Evolutionary conservation across 2,797 vertebrate genomes (phyloP).

Genomic region (Urocyon cinereoargenteus): DNA sequence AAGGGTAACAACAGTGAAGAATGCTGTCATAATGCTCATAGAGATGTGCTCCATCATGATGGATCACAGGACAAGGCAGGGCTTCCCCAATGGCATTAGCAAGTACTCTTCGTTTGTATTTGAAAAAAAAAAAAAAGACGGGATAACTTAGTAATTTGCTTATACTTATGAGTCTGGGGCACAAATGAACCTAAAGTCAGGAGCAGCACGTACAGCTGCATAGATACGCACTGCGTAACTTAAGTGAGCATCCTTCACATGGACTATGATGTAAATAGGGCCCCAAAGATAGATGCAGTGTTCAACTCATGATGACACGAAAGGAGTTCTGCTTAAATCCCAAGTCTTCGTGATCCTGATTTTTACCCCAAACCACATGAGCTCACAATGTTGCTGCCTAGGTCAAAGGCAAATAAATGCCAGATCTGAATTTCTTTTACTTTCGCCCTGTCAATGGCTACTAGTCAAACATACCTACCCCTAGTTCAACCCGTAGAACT

Average conservation of each 20-base stretch:
- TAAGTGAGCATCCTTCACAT: not conserved
- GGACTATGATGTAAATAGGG: not conserved
- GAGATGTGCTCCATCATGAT: not conserved
- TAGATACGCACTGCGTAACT: not conserved
- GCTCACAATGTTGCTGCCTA: not conserved
- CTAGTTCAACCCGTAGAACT: not conserved
- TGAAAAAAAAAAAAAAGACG: not conserved
- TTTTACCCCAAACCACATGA: not conserved
- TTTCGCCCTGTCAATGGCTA: not conserved
- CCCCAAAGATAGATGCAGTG: not conserved
- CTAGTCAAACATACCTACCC: not conserved
- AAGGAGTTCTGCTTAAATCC: not conserved
- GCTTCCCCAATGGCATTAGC: not conserved
- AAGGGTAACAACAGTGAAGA: not conserved
- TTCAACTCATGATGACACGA: not conserved
- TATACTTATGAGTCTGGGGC: not conserved
- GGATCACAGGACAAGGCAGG: not conserved
- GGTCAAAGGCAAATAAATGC: not conserved
- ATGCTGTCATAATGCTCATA: not conserved
- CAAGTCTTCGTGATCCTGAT: not conserved
- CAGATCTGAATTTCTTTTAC: not conserved
- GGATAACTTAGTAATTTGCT: not conserved
- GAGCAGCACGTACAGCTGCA: not conserved
- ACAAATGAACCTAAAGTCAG: not conserved
- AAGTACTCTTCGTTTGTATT: not conserved